Conservation (phyloP, 2,797 vertebrate genomes). For the Lepilemur ruficaudatus region DNA sequence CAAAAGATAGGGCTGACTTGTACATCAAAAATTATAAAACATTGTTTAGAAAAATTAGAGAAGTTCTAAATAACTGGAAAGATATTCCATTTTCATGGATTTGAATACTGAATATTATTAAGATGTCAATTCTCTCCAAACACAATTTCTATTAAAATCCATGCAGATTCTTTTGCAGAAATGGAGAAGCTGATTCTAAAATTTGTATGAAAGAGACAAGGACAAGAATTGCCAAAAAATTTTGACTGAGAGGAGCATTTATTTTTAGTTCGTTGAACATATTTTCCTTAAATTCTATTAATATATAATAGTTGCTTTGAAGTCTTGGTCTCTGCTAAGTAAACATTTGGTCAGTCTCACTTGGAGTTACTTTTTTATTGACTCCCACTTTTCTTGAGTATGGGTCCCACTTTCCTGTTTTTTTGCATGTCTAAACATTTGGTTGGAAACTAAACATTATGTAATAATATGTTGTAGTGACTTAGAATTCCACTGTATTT, state of each 20-base stretch:
- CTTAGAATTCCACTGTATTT: background rate
- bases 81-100: background rate
- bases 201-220: background rate
- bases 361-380: background rate
- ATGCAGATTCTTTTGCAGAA: background rate
- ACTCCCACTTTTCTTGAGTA: background rate
- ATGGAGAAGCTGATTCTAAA: background rate
- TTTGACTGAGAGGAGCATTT: background rate
- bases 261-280: background rate
- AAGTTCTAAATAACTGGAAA: background rate
- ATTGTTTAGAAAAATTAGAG: background rate
- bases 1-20: background rate
- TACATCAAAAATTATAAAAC: background rate
- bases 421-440: constrained; percentile 6
- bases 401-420: background rate
- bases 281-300: constrained; percentile 15
- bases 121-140: background rate
- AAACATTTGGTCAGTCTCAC: background rate
- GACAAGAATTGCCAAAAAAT: background rate
- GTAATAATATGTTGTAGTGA: background rate
- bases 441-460: background rate
- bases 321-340: background rate
- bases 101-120: background rate
- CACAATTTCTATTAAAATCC: background rate
- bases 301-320: background rate